A percentile compares a stretch with the other conserved stretches of the same genome.
Evolutionary conservation across 2,113 vertebrate species (phyloP).

Genomic region (Sialia sialis): DNA sequence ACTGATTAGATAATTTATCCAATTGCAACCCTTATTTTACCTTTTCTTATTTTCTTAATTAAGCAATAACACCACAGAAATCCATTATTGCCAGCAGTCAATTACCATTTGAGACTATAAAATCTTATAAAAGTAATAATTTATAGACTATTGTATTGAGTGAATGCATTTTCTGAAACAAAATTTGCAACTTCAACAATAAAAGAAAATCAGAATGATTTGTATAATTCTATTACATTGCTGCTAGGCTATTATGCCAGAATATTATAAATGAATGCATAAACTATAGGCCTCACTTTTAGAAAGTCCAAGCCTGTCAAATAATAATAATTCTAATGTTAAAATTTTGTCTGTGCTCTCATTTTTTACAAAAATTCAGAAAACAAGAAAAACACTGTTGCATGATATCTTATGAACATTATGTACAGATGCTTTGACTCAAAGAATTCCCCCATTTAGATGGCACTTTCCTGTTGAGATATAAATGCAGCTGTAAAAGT

Average conservation of each 20-base stretch:
- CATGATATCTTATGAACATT: not conserved
- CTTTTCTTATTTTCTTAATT: slow-evolving; percentile 1
- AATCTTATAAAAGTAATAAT: not conserved
- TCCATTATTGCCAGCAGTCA: not conserved
- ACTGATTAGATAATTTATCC: not conserved
- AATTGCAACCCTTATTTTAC: not conserved
- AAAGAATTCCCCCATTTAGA: not conserved
- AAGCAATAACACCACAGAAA: not conserved
- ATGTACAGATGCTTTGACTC: not conserved
- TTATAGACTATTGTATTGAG: not conserved
- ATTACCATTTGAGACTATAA: not conserved
- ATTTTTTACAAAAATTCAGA: not conserved
- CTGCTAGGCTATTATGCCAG: not conserved
- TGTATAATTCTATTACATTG: not conserved
- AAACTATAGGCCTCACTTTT: not conserved
- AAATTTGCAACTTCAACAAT: not conserved
- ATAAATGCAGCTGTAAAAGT: not conserved
- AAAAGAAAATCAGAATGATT: not conserved
- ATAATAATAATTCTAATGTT: not conserved
- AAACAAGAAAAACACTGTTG: not conserved
- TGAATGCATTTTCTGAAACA: not conserved
- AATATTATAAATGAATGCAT: not conserved
- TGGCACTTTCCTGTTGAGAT: not conserved
- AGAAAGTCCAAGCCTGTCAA: not conserved
- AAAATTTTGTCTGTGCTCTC: not conserved